Evolutionary conservation across 2,113 vertebrate species (phyloP).

Genomic region (Smithornis capensis): DNA sequence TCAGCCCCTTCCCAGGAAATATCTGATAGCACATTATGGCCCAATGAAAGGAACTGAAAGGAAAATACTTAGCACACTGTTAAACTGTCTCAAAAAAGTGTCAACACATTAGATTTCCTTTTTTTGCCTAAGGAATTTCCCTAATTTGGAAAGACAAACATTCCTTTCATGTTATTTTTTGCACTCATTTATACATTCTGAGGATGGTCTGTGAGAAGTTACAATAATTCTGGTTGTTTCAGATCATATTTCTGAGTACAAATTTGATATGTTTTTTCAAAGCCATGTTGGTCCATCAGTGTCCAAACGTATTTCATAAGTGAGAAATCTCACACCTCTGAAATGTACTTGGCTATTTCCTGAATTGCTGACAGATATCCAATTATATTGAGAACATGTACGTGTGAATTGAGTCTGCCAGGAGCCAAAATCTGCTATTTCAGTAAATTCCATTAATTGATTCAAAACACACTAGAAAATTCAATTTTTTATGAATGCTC

Average conservation of each 20-base stretch:
- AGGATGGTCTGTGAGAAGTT: not conserved
- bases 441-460: not conserved
- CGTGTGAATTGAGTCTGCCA: not conserved
- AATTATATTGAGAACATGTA: not conserved
- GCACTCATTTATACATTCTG: not conserved
- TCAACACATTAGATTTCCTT: not conserved
- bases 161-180: not conserved
- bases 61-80: conserved; percentile 11
- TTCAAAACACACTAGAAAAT: not conserved
- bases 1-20: not conserved
- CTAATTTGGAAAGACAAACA: conserved; percentile 17
- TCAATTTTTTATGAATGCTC: not conserved
- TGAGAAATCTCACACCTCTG: conserved; percentile 48
- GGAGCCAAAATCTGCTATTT: not conserved
- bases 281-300: not conserved
- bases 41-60: not conserved
- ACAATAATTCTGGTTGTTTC: not conserved
- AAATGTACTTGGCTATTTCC: not conserved
- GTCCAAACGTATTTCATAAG: conserved; percentile 4
- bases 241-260: not conserved
- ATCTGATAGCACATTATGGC: not conserved
- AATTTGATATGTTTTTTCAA: conserved; percentile 9
- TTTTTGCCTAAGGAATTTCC: not conserved
- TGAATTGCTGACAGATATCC: not conserved
- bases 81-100: conserved; percentile 10